These are phyloP conservation scores for Dicyrtomina minuta DNA, from an alignment of 2,888 invertebrate species.

Conservation along the genomic window DNA sequence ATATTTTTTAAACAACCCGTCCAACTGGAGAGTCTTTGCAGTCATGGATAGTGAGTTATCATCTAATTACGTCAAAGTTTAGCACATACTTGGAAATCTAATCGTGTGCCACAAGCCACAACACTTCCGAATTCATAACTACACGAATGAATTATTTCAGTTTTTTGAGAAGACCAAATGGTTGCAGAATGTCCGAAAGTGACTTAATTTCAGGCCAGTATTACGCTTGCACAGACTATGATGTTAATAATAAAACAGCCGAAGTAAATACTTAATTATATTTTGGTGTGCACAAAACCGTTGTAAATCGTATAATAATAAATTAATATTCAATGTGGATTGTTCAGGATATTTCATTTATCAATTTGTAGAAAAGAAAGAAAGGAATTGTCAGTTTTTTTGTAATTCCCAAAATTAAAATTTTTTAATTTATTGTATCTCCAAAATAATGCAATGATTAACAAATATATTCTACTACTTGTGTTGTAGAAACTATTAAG, in stretches of 20 bases:
- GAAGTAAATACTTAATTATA: neutral
- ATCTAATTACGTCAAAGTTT: neutral
- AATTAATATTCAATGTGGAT: neutral
- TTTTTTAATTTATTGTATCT: no score
- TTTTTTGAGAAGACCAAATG: constrained; percentile 10
- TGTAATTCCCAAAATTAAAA: no score
- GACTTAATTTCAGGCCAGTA: constrained; percentile 10
- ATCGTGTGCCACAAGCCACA: no score
- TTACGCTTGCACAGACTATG: constrained; percentile 15
- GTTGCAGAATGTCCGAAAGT: constrained; percentile 12
- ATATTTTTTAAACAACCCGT: constrained; percentile 24
- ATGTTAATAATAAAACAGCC: neutral
- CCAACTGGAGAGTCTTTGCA: constrained; percentile 1
- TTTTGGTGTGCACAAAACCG: neutral
- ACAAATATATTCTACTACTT: no score
- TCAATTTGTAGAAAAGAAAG: neutral
- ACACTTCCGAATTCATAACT: no score
- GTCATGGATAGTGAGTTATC: constrained; percentile 22
- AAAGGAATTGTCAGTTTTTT: no score
- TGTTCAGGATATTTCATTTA: neutral
- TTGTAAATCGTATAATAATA: neutral
- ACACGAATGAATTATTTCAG: neutral
- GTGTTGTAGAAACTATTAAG: no score
- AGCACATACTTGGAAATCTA: no score
- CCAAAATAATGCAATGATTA: no score